These are phyloP conservation scores for Chascanopsetta lugubris DNA, from an alignment of 2,113 vertebrate species.

Conservation along the genomic window DNA sequence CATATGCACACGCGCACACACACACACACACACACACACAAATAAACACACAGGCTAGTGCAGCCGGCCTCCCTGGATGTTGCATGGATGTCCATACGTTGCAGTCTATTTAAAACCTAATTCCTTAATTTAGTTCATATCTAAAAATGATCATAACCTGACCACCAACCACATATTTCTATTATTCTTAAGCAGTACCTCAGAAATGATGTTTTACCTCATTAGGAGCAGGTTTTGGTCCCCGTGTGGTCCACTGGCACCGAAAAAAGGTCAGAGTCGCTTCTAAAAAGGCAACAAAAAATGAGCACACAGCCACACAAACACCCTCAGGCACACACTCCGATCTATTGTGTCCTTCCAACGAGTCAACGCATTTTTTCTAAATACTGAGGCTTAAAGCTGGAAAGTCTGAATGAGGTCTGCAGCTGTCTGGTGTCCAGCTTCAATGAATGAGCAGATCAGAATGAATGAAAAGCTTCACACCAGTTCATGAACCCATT, in stretches of 20 bases:
- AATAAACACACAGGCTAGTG: background rate
- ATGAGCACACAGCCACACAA: background rate
- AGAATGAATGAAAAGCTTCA: conserved; percentile 3
- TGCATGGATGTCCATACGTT: background rate
- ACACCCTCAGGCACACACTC: conserved; percentile 1
- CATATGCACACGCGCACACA: background rate
- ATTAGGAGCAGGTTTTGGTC: background rate
- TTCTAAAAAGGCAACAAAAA: background rate
- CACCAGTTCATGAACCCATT: background rate
- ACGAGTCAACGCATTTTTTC: conserved; percentile 6
- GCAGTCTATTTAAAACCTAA: background rate
- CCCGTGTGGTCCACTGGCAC: background rate
- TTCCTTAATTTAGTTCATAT: background rate
- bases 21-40: background rate
- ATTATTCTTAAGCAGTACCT: too few relatives aligned
- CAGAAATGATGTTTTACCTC: too few relatives aligned
- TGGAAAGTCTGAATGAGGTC: conserved; percentile 5
- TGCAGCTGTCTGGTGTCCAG: background rate
- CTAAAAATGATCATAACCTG: background rate
- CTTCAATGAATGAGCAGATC: conserved; percentile 1
- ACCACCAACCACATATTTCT: too few relatives aligned
- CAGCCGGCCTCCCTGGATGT: too few relatives aligned
- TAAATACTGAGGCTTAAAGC: conserved; percentile 19
- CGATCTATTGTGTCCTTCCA: background rate
- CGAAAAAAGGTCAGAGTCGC: background rate